Evolutionary conservation across 2,888 invertebrate genomes (phyloP).

Genomic region (Mimachlamys varia): DNA sequence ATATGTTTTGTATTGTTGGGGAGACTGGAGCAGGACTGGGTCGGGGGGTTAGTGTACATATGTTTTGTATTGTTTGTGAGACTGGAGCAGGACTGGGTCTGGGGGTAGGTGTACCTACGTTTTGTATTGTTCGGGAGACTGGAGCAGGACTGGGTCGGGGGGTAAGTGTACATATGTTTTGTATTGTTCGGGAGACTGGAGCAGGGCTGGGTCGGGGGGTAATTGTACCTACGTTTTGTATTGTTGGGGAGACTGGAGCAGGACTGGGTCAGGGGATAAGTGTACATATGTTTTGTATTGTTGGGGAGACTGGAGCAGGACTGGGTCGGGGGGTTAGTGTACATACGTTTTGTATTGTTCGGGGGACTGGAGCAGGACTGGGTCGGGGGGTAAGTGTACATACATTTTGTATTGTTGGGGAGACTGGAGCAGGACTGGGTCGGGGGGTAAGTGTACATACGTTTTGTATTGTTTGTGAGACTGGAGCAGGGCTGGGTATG

Average conservation of each 20-base stretch:
- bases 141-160: conserved; percentile 57
- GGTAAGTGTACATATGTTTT: conserved; percentile 54
- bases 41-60: conserved; percentile 29
- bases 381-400: no score
- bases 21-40: conserved; percentile 47
- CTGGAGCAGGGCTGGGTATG: conserved; percentile 54
- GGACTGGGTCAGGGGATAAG: conserved; percentile 63
- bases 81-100: conserved; percentile 49
- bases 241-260: conserved; percentile 34
- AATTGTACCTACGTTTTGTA: conserved; percentile 29
- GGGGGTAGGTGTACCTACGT: conserved; percentile 24
- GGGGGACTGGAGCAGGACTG: no score
- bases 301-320: conserved; percentile 36
- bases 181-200: conserved; percentile 35
- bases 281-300: conserved; percentile 45
- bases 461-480: no score
- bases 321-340: conserved; percentile 46
- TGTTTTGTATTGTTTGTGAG: conserved; percentile 4
- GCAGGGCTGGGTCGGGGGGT: conserved; percentile 59
- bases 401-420: conserved; percentile 34
- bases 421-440: conserved; percentile 49
- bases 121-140: conserved; percentile 32
- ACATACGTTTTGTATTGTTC: not conserved
- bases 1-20: conserved; percentile 29
- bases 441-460: no score